Base-by-base conservation (phyloP, 1,140 invertebrate species). In the Dreissena rostriformis region DNA sequence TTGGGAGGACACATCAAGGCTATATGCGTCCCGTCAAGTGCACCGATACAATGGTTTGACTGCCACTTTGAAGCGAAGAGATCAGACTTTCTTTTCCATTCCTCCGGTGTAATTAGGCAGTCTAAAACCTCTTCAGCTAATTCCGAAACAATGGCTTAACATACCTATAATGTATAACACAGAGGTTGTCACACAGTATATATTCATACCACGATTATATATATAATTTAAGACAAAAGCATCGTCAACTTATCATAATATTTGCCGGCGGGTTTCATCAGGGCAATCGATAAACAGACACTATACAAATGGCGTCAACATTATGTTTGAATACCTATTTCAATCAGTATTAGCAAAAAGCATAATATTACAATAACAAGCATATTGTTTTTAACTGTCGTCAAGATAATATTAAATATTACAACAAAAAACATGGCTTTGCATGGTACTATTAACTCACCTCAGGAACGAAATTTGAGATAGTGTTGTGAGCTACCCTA, bases 11-110 rank as follows among this genome's bases (percentile, higher is more conserved):
- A 80, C 77, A 91, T 75, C 26, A 94, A 91, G 24, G 53, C 24
- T 12, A 94, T 65, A 85, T 93, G 93, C 82, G 93, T 94, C 8
- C 94, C 93, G 90, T 94, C 94, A 11, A 94, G 70, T 12, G 91
- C 90, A 24, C 92, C 93, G 7, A 87, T 26, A 87, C 92, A 93
- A 76, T 92, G 89, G 7, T 92, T 91, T 81, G 93, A 92, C 72
- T 94, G 88, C 93, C 92, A 94, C 51, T 77, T 84, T 26, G 86
- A 29, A 12, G 22, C 15, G 61, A 84, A 84, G 8, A 78, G 29
- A 26, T 6, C 19, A 15, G 75, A 65, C 17, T 53, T 78, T 1
- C 10, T 10, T 72, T 29, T 57, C 82, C 82, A 84, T 11, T 70
- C 52, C 24, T 84, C 14, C 12, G 65, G 65, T 67, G 65, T 67